Base-by-base conservation (phyloP, 2,797 vertebrate species). In the Tragelaphus oryx region DNA sequence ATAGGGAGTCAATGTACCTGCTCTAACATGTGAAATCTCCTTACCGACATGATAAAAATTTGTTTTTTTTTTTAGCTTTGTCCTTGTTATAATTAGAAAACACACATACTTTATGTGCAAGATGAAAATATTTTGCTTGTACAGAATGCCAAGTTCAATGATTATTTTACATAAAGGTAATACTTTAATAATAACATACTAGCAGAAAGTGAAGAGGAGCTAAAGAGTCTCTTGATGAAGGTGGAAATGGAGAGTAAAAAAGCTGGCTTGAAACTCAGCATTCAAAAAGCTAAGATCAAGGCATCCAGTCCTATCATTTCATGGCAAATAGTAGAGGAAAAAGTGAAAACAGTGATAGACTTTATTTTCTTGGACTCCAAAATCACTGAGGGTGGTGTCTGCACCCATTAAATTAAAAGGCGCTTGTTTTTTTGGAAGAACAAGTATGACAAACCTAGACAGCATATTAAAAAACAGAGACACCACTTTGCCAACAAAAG, bases 41-140 rank as follows among this genome's bases (percentile, higher is more conserved):
- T 94, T 20, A 80, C 44, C 3, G 76, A 54, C 0, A 3, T 71
- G 20, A 85, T 76, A 44, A 76, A 60, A n/a, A 33, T 76, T 82
- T 89, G 7, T 28, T 44, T 37, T 37, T n/a, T 84, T 93, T 87
- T 87, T 91, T 74, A 52, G 4, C 16, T 84, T 95, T 95, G 33
- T 44, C 46, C n/a, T 76, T 71, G 12, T 75, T 91, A 82, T 37
- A 81, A 71, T 33, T 74, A 62, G 54, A 68, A 96, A 92, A 60
- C 18, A 37, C n/a, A 65, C 8, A n/a, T 85, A 74, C 60, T 93
- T 93, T 95, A 20, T 80, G 26, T 18, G 37, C 3, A 46, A 65
- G 41, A 85, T 91, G 55, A 94, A 93, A 92, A 90, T 89, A 71
- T 17, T 88, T 86, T 52, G 18, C 84, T 96, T 76, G 20, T 26